Base-by-base conservation (phyloP, 2,888 invertebrate species). In the Apotomis turbidana region DNA sequence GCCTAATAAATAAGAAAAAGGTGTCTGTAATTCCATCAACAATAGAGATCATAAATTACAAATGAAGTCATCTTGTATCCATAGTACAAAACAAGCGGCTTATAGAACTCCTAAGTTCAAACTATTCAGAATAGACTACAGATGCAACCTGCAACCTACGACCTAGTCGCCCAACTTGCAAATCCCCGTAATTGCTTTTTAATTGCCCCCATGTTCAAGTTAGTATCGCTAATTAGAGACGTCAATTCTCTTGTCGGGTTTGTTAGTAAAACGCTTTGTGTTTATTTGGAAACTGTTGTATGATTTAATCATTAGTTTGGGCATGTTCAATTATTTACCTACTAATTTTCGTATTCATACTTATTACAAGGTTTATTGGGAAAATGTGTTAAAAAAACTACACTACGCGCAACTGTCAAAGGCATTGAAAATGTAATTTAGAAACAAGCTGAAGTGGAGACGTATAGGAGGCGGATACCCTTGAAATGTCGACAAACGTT, bases 171-270 rank as follows among this genome's bases (percentile, higher is more conserved):
- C 46, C 55, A 57, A 46, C 55, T 57, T 57, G 66, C 55, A 57
- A 66, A 66, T 66, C 55, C 46, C 27, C 66, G 55, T 66, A 66
- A 66, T 66, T 66, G 55, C 46, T 66, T 66, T 66, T 66, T 55
- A 66, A 66, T 66, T 66, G 55, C 66, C 66, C 64, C 66, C 15
- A 57, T 57, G 66, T 57, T 66, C 66, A 57, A 66, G 27, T 66
- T 57, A 57, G 66, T 55, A 57, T 12, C 55, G 66, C 66, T 66
- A 66, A 66, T 66, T 66, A 66, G 66, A 66, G 66, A 66, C 66
- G 66, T 66, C 66, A 57, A 66, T 66, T 66, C 66, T 66, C 66
- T 66, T 66, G 66, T 66, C 66, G 15, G 13, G 66, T 66, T 57
- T 66, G 46, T 54, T 64, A 64, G 64, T 57, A 46, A 66, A 66